Evolutionary conservation across 2,888 invertebrate genomes (phyloP).

Genomic region (Drosophila emarginata): DNA sequence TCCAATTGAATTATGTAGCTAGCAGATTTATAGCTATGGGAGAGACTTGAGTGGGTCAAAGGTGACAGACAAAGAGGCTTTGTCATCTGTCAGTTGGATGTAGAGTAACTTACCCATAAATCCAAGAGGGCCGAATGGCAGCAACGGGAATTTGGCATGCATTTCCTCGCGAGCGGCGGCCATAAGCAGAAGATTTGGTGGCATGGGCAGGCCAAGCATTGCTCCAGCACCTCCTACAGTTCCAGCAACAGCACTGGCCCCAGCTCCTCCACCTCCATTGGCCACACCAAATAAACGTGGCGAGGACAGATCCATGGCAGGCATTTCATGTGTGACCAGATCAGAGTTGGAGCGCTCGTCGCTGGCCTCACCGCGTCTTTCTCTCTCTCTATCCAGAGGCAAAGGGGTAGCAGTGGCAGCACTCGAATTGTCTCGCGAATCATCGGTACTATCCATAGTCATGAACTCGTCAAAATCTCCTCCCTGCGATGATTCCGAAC

Average conservation of each 20-base stretch:
- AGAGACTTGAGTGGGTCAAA: constrained; percentile 70
- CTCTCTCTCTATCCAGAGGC: constrained; percentile 57
- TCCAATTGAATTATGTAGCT: constrained; percentile 82
- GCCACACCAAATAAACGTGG: constrained; percentile 69
- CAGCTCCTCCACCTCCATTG: constrained; percentile 30
- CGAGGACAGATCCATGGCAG: constrained; percentile 84
- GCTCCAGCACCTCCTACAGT: constrained; percentile 21
- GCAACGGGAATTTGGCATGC: constrained; percentile 85
- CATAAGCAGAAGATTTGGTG: constrained; percentile 80
- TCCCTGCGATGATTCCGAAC: constrained; percentile 81
- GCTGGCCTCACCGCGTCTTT: constrained; percentile 35
- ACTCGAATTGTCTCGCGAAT: constrained; percentile 76
- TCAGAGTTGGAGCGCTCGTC: constrained; percentile 69
- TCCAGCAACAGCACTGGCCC: constrained; percentile 5
- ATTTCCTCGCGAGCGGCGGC: constrained; percentile 81
- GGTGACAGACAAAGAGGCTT: constrained; percentile 81
- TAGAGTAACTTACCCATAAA: constrained; percentile 84
- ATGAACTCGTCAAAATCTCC: constrained; percentile 81
- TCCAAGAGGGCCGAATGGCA: constrained; percentile 93
- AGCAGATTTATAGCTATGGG: constrained; percentile 65
- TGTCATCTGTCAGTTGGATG: constrained; percentile 71
- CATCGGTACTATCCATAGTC: constrained; percentile 81
- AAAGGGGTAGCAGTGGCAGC: constrained; percentile 65
- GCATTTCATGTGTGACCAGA: constrained; percentile 50
- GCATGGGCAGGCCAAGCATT: constrained; percentile 75